phyloP scores from a whole-genome alignment of 2,888 invertebrate genomes.

The Polydrusus tereticollis region DNA sequence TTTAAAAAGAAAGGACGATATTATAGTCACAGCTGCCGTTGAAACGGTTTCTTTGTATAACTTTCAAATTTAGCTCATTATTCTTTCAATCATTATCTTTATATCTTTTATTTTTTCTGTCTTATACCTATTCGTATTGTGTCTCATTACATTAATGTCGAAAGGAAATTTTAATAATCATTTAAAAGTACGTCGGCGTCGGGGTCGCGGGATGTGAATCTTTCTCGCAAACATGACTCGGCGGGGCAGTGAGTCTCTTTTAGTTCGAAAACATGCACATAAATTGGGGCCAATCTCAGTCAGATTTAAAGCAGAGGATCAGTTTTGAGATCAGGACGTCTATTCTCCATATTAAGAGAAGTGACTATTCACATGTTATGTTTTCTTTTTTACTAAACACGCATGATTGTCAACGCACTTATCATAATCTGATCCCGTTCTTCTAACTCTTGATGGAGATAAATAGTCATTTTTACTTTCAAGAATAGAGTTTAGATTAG shows the following conservation, averaged over 20 bases:
- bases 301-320: conserved; percentile 29
- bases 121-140: neutral
- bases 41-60: no score
- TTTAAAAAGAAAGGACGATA: no score
- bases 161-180: conserved; percentile 10
- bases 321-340: conserved; percentile 37
- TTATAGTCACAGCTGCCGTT: no score
- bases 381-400: no score
- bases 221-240: conserved; percentile 35
- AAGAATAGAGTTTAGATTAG: no score
- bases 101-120: neutral
- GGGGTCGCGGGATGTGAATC: neutral
- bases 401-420: no score
- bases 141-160: conserved; percentile 1
- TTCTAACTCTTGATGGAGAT: no score
- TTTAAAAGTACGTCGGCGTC: conserved; percentile 10
- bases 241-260: conserved; percentile 12
- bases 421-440: no score
- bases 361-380: no score
- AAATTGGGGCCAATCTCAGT: conserved; percentile 43
- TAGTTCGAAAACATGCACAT: conserved; percentile 41
- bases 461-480: no score
- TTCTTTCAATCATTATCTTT: neutral
- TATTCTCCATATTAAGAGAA: no score
- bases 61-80: neutral